Evolutionary conservation across 2,888 invertebrate species (phyloP), one percentile per base, ranked within the genome.

Genomic region (Branchellion lobata): DNA sequence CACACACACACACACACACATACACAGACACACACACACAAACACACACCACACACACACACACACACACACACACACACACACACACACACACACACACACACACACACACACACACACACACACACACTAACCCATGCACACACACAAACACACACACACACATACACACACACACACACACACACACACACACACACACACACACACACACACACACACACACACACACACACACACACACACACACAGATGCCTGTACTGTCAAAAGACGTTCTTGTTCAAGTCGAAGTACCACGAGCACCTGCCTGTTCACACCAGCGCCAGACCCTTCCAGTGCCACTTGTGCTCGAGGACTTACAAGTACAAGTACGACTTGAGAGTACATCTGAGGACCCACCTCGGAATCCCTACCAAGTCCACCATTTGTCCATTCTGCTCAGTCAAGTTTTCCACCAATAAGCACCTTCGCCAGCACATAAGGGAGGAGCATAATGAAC

Each of bases 351-450:
- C 83, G 1, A 80, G 84, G 51, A 84, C 84, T 14, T 84, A 84
- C 83, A 84, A 84, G 82, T 84, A 84, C 82, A 84, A 84, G 81
- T 84, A 84, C 74, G 84, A 84, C 81, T 80, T 84, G 40, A 80
- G 82, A 8, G 84, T 84, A 11, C 84, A 84, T 78, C 81, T 84
- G 68, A 74, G 84, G 24, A 83, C 84, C 18, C 84, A 84, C 82
- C 80, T 83, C 80, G 84, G 84, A 69, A 84, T 84, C 47, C 84
- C 84, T 11, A 84, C 84, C 72, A 84, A 84, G 81, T 84, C 84
- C n/a, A 84, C 84, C n/a, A 80, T 83, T 57, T 84, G 84, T 77
- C 84, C 84, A 0, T 84, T 84, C 80, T 84, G 84, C 78, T 77
- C 79, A 27, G 76, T 36, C 65, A 83, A 83, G 81, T 84, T 83